Conservation (phyloP, 2,888 invertebrate genomes). For the Entomobrya multifasciata region DNA sequence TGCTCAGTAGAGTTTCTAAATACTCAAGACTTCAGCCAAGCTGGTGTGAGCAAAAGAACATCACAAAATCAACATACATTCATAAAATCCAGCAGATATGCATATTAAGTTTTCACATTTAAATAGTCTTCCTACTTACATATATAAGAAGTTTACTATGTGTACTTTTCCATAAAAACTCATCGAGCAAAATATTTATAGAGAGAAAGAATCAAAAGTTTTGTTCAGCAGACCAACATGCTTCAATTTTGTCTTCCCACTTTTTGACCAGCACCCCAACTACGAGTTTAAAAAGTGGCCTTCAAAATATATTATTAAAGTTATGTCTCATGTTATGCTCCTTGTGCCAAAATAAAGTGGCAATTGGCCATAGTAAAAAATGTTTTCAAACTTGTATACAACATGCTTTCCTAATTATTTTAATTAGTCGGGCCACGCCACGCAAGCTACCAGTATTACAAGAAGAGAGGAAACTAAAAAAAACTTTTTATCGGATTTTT, state of each 20-base stretch:
- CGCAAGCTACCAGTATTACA: background rate
- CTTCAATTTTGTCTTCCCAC: background rate
- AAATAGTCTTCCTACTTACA: too few relatives aligned
- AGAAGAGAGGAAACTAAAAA: background rate
- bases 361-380: background rate
- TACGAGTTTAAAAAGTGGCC: background rate
- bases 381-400: background rate
- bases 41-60: background rate
- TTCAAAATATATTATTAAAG: conserved; percentile 27
- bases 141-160: too few relatives aligned
- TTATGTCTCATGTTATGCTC: conserved; percentile 1
- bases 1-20: background rate
- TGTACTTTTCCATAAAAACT: background rate
- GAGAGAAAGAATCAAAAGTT: background rate
- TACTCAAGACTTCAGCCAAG: background rate
- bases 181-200: background rate
- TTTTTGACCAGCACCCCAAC: background rate
- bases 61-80: too few relatives aligned
- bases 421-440: conserved; percentile 10
- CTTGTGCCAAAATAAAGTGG: background rate
- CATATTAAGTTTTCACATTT: too few relatives aligned
- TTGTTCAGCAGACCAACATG: background rate
- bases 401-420: background rate
- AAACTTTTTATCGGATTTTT: background rate
- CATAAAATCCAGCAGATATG: too few relatives aligned